A percentile compares a stretch with the other conserved stretches of the same genome.
phyloP scores from a whole-genome alignment of 2,888 invertebrate genomes.

The Aspidiotus destructor region DNA sequence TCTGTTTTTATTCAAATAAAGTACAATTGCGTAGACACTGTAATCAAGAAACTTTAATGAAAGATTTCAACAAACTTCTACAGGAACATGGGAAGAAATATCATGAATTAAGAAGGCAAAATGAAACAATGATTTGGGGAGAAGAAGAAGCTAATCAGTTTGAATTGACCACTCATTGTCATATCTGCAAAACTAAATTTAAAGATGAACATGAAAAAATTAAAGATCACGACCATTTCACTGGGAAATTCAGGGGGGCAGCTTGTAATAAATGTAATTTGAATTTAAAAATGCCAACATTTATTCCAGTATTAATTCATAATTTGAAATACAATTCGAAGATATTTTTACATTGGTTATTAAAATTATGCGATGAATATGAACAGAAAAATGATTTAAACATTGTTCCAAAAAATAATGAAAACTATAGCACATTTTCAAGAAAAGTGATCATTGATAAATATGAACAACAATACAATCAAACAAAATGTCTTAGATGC shows the following conservation, averaged over 20 bases:
- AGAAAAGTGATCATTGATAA: slow-evolving; percentile 3
- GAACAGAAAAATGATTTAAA: neutral
- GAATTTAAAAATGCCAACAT: slow-evolving; percentile 38
- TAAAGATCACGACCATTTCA: slow-evolving; percentile 1
- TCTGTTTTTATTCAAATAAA: slow-evolving; percentile 6
- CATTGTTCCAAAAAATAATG: slow-evolving; percentile 3
- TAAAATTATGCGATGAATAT: slow-evolving; percentile 1
- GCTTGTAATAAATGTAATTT: slow-evolving; percentile 40
- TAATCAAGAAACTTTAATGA: slow-evolving; percentile 3
- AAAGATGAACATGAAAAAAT: slow-evolving; percentile 5
- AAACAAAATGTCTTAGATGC: slow-evolving; percentile 12
- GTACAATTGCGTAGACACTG: neutral
- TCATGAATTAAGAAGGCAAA: slow-evolving; percentile 4
- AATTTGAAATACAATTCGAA: neutral
- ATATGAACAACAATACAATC: slow-evolving; percentile 7
- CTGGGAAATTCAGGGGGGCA: slow-evolving; percentile 38
- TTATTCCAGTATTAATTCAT: slow-evolving; percentile 38
- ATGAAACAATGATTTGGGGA: slow-evolving; percentile 14
- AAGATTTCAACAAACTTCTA: slow-evolving; percentile 4
- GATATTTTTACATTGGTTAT: slow-evolving; percentile 4
- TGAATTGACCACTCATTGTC: slow-evolving; percentile 8
- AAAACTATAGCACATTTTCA: slow-evolving; percentile 9
- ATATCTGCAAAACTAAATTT: slow-evolving; percentile 6
- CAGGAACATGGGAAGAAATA: slow-evolving; percentile 3
- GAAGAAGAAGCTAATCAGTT: slow-evolving; percentile 14